Evolutionary conservation across 2,888 invertebrate genomes (phyloP), one percentile per base, ranked within the genome.

Genomic region (Apodemia mormo): DNA sequence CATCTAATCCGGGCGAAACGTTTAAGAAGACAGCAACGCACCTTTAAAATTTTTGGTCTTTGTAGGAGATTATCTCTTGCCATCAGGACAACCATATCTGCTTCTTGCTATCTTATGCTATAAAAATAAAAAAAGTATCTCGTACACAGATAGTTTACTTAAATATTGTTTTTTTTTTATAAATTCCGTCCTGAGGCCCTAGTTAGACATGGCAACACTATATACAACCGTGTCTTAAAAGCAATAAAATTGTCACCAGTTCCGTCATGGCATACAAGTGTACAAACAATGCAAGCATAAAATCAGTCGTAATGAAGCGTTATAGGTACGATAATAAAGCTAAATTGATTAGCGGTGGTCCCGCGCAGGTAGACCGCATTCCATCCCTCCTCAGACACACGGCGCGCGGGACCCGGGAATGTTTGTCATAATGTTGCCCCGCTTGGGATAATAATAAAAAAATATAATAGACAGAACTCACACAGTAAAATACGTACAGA

Each of bases 341-440:
- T 92, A 92, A 92, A 90, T 92, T 92, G 93, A 93, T 93, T 92
- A 92, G 91, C 87, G 87, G 88, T 85, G 88, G 88, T 86, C 90
- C 85, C 84, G 85, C 85, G 87, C 92, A 91, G 92, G 93, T 92
- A 91, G 89, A 83, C 90, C 87, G 86, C 93, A 92, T 91, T 92
- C 92, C 90, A 79, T 79, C 68, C 76, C 73, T 77, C 79, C 79
- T 74, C 45, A 10, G 45, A 45, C 45, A 10, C 73, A 56, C 74
- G 66, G 61, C 49, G 76, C 75, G 76, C 75, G 74, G 75, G 68
- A 72, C 76, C 49, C 70, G 76, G 82, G 85, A 85, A 87, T 85
- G 84, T 85, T 85, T 87, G 88, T 86, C 88, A 90, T 86, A 87
- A 85, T 82, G 85, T 81, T 82, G 83, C 80, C 81, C 78, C 77